Evolutionary conservation across 2,888 invertebrate species (phyloP), one percentile per base, ranked within the genome.

Genomic region (Idaea aversata): DNA sequence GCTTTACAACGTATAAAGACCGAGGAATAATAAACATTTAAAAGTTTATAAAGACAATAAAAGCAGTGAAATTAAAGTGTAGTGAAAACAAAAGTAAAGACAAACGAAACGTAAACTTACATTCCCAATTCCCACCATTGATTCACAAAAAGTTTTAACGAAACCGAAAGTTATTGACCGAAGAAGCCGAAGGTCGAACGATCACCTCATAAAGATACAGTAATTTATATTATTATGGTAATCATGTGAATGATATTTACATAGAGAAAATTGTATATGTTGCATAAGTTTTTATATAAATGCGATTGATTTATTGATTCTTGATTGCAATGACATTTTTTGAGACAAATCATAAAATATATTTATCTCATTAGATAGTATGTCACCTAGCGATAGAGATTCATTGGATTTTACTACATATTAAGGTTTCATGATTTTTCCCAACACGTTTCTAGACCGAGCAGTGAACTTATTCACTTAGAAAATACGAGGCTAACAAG

Each of bases 121-220:
- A 47, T 36, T 36, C 36, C 36, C 6, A 36, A 47, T 47, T 47
- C 47, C 47, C 47, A 47, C 47, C 47, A 47, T 47, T 47, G 47
- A 47, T 47, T 47, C 13, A 47, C 47, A 47, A 47, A 47, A 47
- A 47, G 47, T 47, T 47, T 47, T 7, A 47, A 47, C 13, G 47
- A 47, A 47, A 47, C 47, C 10, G 47, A 47, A 47, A 47, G 47
- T 47, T 47, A 13, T 47, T 47, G 47, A 47, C 47, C 47, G 47
- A 47, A 47, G 47, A 47, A 47, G 47, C 47, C 47, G 47, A 47
- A 47, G 47, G 47, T 47, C 47, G 47, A 47, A 47, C 47, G 47
- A 47, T 13, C 47, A 13, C 47, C 13, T 47, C 10, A 13, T 10
- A 13, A 47, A 47, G 47, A 13, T 47, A 13, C 10, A 47, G 47